These are phyloP conservation scores for Pithys albifrons DNA, from an alignment of 2,113 vertebrate species.

Conservation along the genomic window DNA sequence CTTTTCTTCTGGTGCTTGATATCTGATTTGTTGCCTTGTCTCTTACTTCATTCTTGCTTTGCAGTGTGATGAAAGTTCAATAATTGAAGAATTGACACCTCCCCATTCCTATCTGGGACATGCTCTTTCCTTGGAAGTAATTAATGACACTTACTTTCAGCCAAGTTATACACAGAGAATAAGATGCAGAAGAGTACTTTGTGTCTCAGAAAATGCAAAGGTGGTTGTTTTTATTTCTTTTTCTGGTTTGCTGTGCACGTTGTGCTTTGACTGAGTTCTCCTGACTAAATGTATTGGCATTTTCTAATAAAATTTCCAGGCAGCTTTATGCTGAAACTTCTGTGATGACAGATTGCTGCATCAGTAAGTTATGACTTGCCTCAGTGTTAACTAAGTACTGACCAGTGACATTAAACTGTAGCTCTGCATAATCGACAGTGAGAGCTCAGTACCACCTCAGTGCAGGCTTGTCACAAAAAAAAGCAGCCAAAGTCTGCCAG, in stretches of 20 bases:
- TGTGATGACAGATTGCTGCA: background rate
- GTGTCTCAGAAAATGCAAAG: background rate
- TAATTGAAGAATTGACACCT: background rate
- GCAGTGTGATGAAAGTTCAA: background rate
- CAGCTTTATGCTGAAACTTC: background rate
- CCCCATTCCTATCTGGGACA: background rate
- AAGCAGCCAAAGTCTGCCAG: background rate
- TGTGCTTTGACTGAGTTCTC: background rate
- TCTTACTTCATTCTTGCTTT: background rate
- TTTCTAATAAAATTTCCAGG: background rate
- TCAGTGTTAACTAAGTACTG: background rate
- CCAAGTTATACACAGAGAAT: background rate
- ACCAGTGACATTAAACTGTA: background rate
- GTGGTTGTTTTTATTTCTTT: no score
- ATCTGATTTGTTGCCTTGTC: background rate
- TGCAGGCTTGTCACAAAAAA: background rate
- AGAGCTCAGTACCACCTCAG: background rate
- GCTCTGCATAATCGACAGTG: background rate
- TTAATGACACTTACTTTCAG: background rate
- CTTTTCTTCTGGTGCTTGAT: background rate
- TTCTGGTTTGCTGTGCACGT: background rate
- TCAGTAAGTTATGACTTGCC: background rate
- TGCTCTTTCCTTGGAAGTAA: background rate
- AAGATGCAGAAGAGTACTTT: background rate
- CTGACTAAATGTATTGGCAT: background rate